Conservation (phyloP, 2,113 vertebrate species). For the Carlito syrichta region DNA sequence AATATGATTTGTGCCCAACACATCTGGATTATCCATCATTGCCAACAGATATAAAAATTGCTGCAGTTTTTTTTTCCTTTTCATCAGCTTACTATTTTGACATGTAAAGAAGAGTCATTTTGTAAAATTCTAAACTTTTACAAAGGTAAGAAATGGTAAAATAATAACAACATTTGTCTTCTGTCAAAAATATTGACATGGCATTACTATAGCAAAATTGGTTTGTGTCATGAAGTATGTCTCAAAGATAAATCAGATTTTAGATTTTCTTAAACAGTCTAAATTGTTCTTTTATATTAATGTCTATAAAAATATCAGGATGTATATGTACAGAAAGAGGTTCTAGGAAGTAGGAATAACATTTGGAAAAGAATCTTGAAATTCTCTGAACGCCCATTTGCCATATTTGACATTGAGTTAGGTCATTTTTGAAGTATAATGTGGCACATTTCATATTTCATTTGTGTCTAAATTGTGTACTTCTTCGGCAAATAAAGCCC, state of each 20-base stretch:
- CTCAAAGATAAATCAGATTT: slow-evolving; percentile 89
- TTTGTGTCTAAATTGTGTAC: not conserved
- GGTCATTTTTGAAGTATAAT: slow-evolving; percentile 25
- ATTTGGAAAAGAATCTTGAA: slow-evolving; percentile 44
- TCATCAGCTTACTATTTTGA: slow-evolving; percentile 80
- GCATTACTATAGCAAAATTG: slow-evolving; percentile 94
- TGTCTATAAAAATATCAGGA: slow-evolving; percentile 67
- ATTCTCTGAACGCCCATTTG: slow-evolving; percentile 17
- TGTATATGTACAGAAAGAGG: not conserved
- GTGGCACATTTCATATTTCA: not conserved
- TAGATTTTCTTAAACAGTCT: slow-evolving; percentile 80
- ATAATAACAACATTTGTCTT: slow-evolving; percentile 99
- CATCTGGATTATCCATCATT: slow-evolving; percentile 75
- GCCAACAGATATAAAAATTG: slow-evolving; percentile 70
- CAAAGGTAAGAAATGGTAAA: slow-evolving; percentile 92
- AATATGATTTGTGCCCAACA: slow-evolving; percentile 57
- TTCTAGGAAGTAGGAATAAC: slow-evolving; percentile 9
- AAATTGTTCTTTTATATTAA: slow-evolving; percentile 79
- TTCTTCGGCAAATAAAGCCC: slow-evolving; percentile 22
- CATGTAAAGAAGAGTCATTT: slow-evolving; percentile 86
- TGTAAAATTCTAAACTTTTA: slow-evolving; percentile 87
- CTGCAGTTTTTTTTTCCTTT: slow-evolving; percentile 69
- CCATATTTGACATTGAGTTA: slow-evolving; percentile 19
- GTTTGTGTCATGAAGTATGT: slow-evolving; percentile 95
- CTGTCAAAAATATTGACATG: slow-evolving; percentile 94